phyloP scores from a whole-genome alignment of 1,140 invertebrate genomes.

The Lamellibrachia luymesi region DNA sequence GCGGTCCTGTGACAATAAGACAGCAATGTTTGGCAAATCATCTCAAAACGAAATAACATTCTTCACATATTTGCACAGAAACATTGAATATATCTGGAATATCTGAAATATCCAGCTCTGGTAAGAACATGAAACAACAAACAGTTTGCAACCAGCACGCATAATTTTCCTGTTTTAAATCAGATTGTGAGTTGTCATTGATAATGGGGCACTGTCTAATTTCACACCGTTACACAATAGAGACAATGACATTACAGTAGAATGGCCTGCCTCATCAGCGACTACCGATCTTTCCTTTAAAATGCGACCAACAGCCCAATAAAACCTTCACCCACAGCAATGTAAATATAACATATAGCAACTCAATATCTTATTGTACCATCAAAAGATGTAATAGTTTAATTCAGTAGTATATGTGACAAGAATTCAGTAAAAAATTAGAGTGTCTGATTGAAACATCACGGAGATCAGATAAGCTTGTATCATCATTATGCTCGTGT shows the following conservation, averaged over 20 bases:
- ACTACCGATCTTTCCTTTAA: too few species aligned
- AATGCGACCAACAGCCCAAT: too few species aligned
- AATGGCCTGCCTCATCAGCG: too few species aligned
- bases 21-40: neutral
- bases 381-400: neutral
- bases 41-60: neutral
- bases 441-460: constrained; percentile 4
- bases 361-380: neutral
- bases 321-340: too few species aligned
- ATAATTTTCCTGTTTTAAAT: too few species aligned
- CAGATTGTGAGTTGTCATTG: too few species aligned
- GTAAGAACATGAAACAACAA: too few species aligned
- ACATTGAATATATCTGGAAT: neutral
- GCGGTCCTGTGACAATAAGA: neutral
- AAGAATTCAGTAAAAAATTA: neutral
- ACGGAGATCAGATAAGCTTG: neutral
- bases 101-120: neutral
- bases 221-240: too few species aligned
- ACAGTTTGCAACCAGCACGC: too few species aligned
- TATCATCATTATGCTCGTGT: neutral
- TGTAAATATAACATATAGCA: too few species aligned
- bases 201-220: too few species aligned
- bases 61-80: neutral
- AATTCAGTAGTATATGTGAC: neutral
- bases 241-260: too few species aligned